Evolutionary conservation across 2,888 invertebrate species (phyloP).

Genomic region (Prosopocoilus inquinatus): DNA sequence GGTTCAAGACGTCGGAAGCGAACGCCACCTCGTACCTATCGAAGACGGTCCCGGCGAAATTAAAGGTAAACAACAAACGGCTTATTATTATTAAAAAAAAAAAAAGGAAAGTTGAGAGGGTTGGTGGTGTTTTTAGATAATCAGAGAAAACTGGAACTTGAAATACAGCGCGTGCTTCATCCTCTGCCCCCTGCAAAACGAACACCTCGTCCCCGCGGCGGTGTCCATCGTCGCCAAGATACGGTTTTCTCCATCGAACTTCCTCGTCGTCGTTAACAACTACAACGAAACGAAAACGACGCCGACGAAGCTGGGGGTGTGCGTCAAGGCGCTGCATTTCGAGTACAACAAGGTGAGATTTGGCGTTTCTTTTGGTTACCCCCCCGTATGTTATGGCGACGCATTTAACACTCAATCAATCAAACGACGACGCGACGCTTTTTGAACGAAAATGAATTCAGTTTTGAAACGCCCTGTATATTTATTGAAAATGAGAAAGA

Average conservation of each 20-base stretch:
- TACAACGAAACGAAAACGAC: slow-evolving; percentile 50
- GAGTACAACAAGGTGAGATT: slow-evolving; percentile 71
- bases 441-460: too few relatives aligned
- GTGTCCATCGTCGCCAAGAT: slow-evolving; percentile 68
- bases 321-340: slow-evolving; percentile 89
- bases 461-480: too few relatives aligned
- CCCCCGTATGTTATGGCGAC: too few relatives aligned
- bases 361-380: too few relatives aligned
- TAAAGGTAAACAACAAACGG: slow-evolving; percentile 58
- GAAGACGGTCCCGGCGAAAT: slow-evolving; percentile 70
- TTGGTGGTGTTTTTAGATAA: slow-evolving; percentile 57
- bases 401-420: too few relatives aligned
- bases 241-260: slow-evolving; percentile 62
- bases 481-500: too few relatives aligned
- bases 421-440: too few relatives aligned
- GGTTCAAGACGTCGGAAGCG: slow-evolving; percentile 57
- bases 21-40: slow-evolving; percentile 45
- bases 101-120: too few relatives aligned
- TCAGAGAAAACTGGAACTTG: slow-evolving; percentile 91
- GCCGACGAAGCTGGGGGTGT: slow-evolving; percentile 65
- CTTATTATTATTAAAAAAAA: background rate
- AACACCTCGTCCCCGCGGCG: slow-evolving; percentile 61
- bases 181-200: slow-evolving; percentile 70
- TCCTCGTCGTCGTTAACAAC: slow-evolving; percentile 62
- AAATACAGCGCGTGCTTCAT: slow-evolving; percentile 90